Evolutionary conservation across 1,140 invertebrate genomes (phyloP).

Genomic region (Ceratina calcarata): DNA sequence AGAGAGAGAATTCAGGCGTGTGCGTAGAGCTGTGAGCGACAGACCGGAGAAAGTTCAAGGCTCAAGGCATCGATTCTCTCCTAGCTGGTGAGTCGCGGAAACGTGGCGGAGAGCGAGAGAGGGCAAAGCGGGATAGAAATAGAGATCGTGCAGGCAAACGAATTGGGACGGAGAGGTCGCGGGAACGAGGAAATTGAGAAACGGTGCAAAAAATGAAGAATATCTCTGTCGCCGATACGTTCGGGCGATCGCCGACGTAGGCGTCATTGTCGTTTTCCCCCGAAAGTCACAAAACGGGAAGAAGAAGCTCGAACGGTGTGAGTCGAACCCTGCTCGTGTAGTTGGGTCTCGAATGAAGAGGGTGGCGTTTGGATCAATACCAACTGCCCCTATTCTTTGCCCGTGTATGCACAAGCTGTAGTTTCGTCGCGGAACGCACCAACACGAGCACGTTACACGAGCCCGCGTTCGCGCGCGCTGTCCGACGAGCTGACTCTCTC

Average conservation of each 20-base stretch:
- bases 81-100: neutral
- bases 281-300: constrained; percentile 45
- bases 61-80: constrained; percentile 57
- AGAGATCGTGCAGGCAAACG: constrained; percentile 5
- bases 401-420: constrained; percentile 60
- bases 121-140: neutral
- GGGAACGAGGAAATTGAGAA: neutral
- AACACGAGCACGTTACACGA: constrained; percentile 24
- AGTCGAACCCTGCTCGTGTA: constrained; percentile 45
- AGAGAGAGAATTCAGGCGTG: constrained; percentile 24
- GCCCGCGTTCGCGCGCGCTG: neutral
- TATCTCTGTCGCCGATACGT: neutral
- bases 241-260: constrained; percentile 8
- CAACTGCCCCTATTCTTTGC: constrained; percentile 76
- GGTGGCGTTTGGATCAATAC: constrained; percentile 77
- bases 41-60: constrained; percentile 58
- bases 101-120: constrained; percentile 15
- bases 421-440: constrained; percentile 45
- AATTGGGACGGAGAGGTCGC: neutral
- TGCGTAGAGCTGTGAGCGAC: constrained; percentile 41
- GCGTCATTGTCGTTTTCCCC: constrained; percentile 40
- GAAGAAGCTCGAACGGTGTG: constrained; percentile 42
- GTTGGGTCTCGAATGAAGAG: constrained; percentile 59
- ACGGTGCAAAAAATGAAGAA: neutral
- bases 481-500: neutral